phyloP scores from a whole-genome alignment of 2,888 invertebrate species.

The Corythucha ciliata region DNA sequence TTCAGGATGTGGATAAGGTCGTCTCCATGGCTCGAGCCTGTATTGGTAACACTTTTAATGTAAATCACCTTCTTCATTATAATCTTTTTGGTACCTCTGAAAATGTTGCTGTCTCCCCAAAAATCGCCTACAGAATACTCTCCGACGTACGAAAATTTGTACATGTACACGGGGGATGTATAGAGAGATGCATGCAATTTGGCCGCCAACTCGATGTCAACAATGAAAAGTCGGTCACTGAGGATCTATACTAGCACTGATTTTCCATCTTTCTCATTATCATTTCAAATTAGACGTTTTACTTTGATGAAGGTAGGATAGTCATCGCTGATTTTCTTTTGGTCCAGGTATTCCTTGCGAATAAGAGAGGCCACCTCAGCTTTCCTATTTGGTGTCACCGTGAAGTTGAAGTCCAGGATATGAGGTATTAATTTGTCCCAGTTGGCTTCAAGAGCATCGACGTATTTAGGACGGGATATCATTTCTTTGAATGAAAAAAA shows the following conservation, averaged over 20 bases:
- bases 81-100: too few relatives aligned
- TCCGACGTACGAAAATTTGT: too few relatives aligned
- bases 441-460: conserved; percentile 27
- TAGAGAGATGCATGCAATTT: conserved; percentile 33
- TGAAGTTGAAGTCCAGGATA: conserved; percentile 37
- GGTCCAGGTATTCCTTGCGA: conserved; percentile 33
- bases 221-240: conserved; percentile 37
- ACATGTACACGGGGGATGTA: conserved; percentile 35
- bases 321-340: conserved; percentile 10
- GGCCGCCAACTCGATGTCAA: conserved; percentile 35
- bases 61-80: too few relatives aligned
- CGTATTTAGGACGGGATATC: conserved; percentile 1
- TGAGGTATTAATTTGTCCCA: conserved; percentile 35
- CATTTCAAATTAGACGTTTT: not conserved
- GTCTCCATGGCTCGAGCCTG: too few relatives aligned
- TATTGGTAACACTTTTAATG: too few relatives aligned
- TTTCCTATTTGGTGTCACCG: conserved; percentile 27
- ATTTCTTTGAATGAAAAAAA: conserved; percentile 19
- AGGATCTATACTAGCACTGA: conserved; percentile 37
- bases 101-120: too few relatives aligned
- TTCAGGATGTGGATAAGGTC: too few relatives aligned
- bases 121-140: too few relatives aligned
- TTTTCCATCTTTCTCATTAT: not conserved
- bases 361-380: conserved; percentile 30
- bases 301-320: not conserved